These are phyloP conservation scores for Cheilosia urbana DNA, from an alignment of 2,888 invertebrate species.

Conservation along the genomic window DNA sequence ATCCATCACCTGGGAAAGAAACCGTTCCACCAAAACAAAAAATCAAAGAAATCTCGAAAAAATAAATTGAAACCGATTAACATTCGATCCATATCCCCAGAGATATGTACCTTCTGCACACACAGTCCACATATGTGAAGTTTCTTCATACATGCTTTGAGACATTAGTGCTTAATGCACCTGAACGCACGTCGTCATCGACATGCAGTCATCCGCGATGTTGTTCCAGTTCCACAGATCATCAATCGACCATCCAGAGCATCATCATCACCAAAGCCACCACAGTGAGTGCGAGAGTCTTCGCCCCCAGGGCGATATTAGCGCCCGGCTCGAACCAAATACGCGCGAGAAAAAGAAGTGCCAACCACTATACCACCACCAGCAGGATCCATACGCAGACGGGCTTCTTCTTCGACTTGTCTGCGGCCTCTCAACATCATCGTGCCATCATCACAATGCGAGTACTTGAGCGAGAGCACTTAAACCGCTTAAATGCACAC, in stretches of 20 bases:
- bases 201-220: constrained; percentile 16
- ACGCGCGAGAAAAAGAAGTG: constrained; percentile 34
- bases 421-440: constrained; percentile 29
- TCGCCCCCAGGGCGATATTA: constrained; percentile 68
- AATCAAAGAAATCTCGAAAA: constrained; percentile 7
- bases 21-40: constrained; percentile 11
- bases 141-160: background rate
- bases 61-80: constrained; percentile 65
- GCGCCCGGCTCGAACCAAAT: constrained; percentile 68
- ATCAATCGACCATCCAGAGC: constrained; percentile 57
- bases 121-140: background rate
- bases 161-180: constrained; percentile 56
- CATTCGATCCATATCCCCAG: constrained; percentile 52
- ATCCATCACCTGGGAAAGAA: constrained; percentile 39
- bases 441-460: constrained; percentile 58
- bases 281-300: constrained; percentile 55
- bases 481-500: constrained; percentile 73
- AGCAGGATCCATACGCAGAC: background rate
- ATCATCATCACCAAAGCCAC: constrained; percentile 42
- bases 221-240: constrained; percentile 57
- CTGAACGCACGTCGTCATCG: constrained; percentile 49
- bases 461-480: constrained; percentile 70
- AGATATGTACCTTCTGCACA: background rate
- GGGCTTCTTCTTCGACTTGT: constrained; percentile 23
- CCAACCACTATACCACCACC: constrained; percentile 24